Evolutionary conservation across 2,888 invertebrate species (phyloP), one percentile per base, ranked within the genome.

Genomic region (Osmoderma eremita): DNA sequence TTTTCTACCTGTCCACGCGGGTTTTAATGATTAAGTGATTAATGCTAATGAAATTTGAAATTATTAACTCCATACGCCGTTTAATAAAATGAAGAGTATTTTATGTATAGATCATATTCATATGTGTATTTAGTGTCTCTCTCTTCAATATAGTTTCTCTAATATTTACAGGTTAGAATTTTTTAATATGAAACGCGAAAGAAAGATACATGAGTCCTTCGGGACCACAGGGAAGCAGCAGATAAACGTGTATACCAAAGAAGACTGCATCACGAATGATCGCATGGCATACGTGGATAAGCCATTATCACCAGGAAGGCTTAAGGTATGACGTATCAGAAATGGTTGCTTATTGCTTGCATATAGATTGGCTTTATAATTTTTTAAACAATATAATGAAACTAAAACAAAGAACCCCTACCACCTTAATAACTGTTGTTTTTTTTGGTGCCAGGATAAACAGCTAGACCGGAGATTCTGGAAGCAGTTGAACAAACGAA

Each of bases 401-500:
- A n/a, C n/a, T n/a, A n/a, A n/a, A n/a, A n/a, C n/a, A n/a, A n/a
- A n/a, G n/a, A n/a, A n/a, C n/a, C n/a, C n/a, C n/a, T n/a, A n/a
- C 13, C 18, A 45, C 22, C 24, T 15, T 12, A 42, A 42, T 15
- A n/a, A 5, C 3, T 41, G 18, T 3, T 13, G 17, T 10, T 51
- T 51, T 65, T 67, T 58, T 6, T 30, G 1, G 1, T 30, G 30
- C 63, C 83, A 91, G 91, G 91, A 91, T 78, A 91, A 90, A 81
- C 89, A 90, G 78, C 83, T 91, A 80, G 91, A 92, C 80, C 88
- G 90, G 80, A 85, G 91, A 77, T 90, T 92, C 80, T 91, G 91
- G 91, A 91, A 91, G 83, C 91, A 92, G 81, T 86, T 92, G 76
- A 89, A 88, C 74, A 89, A 88, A 84, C 86, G 91, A 81, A 88